Percentiles rank a stretch among this genome's conserved stretches.
These are phyloP conservation scores for Calvadosia cruxmelitensis DNA, from an alignment of 30 jellyfish, hydroid and myxozoan genomes.

Conservation along the genomic window DNA sequence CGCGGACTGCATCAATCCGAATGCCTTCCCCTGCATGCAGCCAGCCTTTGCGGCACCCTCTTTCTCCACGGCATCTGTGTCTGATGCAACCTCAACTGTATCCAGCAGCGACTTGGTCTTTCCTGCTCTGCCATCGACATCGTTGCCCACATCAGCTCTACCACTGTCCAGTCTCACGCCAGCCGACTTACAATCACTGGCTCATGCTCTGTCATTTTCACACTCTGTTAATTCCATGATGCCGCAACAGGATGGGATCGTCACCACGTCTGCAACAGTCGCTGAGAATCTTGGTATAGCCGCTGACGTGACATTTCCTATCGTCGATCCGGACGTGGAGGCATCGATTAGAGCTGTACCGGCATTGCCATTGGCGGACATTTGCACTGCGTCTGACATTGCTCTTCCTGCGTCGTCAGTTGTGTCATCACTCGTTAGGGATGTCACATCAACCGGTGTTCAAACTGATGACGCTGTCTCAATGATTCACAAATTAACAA, in stretches of 20 bases:
- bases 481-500: conserved; percentile 82
- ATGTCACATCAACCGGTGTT: conserved; percentile 96
- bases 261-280: conserved; percentile 65
- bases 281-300: conserved; percentile 84
- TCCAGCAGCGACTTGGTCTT: conserved; percentile 54
- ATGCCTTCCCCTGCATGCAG: not conserved
- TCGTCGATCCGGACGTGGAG: conserved; percentile 72
- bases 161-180: conserved; percentile 88
- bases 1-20: not conserved
- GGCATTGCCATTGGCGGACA: not conserved
- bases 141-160: conserved; percentile 54
- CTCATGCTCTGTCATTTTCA: conserved; percentile 87
- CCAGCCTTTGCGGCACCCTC: not conserved
- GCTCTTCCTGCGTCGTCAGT: conserved; percentile 28
- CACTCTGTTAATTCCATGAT: conserved; percentile 64
- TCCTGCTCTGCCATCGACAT: conserved; percentile 56
- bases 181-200: conserved; percentile 92
- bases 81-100: not conserved
- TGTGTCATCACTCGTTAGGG: conserved; percentile 43
- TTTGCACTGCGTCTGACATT: conserved; percentile 43
- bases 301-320: conserved; percentile 82
- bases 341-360: not conserved
- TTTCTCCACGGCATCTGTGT: not conserved
- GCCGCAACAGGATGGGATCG: conserved; percentile 13
- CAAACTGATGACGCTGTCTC: conserved; percentile 96